These are phyloP conservation scores for Euphydryas editha DNA, from an alignment of 2,888 invertebrate genomes.

Conservation along the genomic window DNA sequence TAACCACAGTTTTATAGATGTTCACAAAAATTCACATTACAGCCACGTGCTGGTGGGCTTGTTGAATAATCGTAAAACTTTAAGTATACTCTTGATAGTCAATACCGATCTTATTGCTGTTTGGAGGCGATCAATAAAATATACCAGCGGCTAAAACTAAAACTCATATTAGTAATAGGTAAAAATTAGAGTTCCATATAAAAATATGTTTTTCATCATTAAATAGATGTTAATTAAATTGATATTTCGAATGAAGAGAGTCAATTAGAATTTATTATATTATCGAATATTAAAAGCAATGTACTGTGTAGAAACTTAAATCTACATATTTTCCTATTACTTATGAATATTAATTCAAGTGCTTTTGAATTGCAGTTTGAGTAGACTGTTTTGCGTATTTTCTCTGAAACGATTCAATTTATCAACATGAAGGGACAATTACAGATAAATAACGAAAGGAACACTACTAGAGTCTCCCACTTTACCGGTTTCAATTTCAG, in stretches of 20 bases:
- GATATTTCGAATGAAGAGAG: no score
- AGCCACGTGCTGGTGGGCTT: conserved; percentile 26
- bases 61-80: conserved; percentile 34
- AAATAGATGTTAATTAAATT: no score
- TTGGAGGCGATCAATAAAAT: conserved; percentile 33
- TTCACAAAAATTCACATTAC: conserved; percentile 22
- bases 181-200: not conserved
- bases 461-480: conserved; percentile 23
- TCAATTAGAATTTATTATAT: no score
- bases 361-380: not conserved
- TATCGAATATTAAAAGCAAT: no score
- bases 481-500: conserved; percentile 13
- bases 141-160: conserved; percentile 19
- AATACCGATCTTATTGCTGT: conserved; percentile 30
- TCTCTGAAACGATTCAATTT: conserved; percentile 20
- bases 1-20: conserved; percentile 19
- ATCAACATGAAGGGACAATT: conserved; percentile 28
- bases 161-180: not conserved
- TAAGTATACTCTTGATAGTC: conserved; percentile 30
- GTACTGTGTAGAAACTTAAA: not conserved
- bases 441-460: conserved; percentile 25
- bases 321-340: not conserved
- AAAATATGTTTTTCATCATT: no score
- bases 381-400: conserved; percentile 3
- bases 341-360: conserved; percentile 2